phyloP scores from a whole-genome alignment of 1,140 invertebrate species.

The Dermatophagoides farinae region DNA sequence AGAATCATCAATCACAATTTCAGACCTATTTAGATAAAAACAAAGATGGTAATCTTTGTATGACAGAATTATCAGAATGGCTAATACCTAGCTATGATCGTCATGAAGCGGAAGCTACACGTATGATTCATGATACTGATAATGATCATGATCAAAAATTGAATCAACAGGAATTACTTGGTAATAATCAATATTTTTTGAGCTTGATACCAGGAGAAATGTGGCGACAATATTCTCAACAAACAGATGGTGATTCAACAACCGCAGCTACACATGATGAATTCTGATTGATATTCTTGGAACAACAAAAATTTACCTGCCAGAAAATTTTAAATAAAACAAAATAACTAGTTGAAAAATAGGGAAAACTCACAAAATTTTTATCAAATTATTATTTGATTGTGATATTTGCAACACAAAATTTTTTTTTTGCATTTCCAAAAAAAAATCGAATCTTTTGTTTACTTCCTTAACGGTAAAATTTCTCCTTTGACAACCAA shows the following conservation, averaged over 20 bases:
- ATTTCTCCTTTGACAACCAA: too few species aligned
- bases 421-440: too few species aligned
- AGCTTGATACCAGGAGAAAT: slow-evolving; percentile 96
- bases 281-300: slow-evolving; percentile 37
- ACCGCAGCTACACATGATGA: slow-evolving; percentile 70
- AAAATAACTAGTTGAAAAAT: too few species aligned
- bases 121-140: slow-evolving; percentile 87
- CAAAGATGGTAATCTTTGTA: slow-evolving; percentile 68
- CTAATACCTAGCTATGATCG: slow-evolving; percentile 90
- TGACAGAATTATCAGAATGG: slow-evolving; percentile 67
- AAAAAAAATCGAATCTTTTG: too few species aligned
- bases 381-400: too few species aligned
- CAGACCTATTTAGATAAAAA: slow-evolving; percentile 54
- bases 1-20: slow-evolving; percentile 77
- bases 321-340: too few species aligned
- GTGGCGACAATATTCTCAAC: slow-evolving; percentile 17
- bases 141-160: slow-evolving; percentile 67
- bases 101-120: slow-evolving; percentile 77
- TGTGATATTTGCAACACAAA: too few species aligned
- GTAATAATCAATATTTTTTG: slow-evolving; percentile 91
- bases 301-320: neutral
- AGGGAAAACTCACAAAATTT: too few species aligned
- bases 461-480: too few species aligned
- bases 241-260: slow-evolving; percentile 42
- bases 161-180: slow-evolving; percentile 70